Percentiles rank a stretch among this genome's conserved stretches.
These are phyloP conservation scores for Agrochola litura DNA, from an alignment of 2,888 invertebrate genomes.

Conservation along the genomic window DNA sequence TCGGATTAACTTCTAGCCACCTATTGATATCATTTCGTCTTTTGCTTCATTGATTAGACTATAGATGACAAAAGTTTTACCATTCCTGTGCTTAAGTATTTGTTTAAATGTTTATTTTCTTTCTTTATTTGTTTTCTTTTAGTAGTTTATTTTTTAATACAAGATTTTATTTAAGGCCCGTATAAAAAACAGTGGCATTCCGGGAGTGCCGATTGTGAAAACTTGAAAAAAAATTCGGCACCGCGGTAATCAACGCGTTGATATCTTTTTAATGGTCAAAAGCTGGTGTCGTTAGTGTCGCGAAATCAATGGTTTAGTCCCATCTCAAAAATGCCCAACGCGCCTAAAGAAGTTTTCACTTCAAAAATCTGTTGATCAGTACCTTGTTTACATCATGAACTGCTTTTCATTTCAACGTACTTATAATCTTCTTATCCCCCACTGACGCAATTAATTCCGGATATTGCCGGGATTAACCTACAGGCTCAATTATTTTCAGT, in stretches of 20 bases:
- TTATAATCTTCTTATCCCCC: slow-evolving; percentile 37
- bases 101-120: too few species aligned
- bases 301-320: too few species aligned
- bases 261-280: too few species aligned
- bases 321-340: too few species aligned
- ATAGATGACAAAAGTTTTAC: background rate
- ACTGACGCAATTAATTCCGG: slow-evolving; percentile 51
- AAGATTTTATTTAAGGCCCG: background rate
- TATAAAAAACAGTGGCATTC: too few species aligned
- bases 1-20: background rate
- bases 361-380: background rate
- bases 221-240: too few species aligned
- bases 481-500: slow-evolving; percentile 48
- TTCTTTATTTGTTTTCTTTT: too few species aligned
- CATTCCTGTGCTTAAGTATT: background rate
- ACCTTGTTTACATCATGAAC: background rate
- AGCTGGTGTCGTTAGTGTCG: too few species aligned
- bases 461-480: slow-evolving; percentile 45
- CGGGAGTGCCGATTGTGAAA: too few species aligned
- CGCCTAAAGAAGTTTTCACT: too few species aligned
- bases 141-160: background rate
- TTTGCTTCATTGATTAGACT: background rate
- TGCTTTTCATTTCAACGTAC: slow-evolving; percentile 25
- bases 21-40: background rate
- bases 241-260: too few species aligned